Percentiles rank a stretch among this genome's conserved stretches.
phyloP scores from a whole-genome alignment of 1,140 invertebrate genomes.

The Chymomyza costata region DNA sequence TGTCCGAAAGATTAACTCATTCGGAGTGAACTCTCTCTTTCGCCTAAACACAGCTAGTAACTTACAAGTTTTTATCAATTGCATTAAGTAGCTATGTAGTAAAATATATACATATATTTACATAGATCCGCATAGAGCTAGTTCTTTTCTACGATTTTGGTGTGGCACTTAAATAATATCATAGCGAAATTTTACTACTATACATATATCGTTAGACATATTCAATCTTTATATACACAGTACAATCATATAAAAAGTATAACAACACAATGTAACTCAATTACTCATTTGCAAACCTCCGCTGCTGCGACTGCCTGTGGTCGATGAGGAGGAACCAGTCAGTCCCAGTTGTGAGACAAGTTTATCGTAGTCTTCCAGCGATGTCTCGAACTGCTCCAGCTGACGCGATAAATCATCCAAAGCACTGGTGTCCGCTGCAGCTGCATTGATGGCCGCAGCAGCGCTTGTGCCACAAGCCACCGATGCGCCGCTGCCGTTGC shows the following conservation, averaged over 20 bases:
- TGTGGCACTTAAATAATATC: conserved; percentile 18
- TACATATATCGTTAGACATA: conserved; percentile 18
- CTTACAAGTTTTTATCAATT: too few relatives aligned
- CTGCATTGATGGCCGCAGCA: conserved; percentile 26
- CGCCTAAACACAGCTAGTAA: too few relatives aligned
- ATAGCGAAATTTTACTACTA: conserved; percentile 31
- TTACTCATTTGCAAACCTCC: conserved; percentile 71
- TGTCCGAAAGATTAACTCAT: too few relatives aligned
- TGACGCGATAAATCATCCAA: conserved; percentile 83
- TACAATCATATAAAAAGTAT: too few relatives aligned
- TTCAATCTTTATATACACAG: conserved; percentile 20
- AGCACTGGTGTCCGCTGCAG: conserved; percentile 76
- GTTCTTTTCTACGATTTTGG: too few relatives aligned
- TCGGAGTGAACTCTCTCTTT: too few relatives aligned
- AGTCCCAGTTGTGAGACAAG: conserved; percentile 81
- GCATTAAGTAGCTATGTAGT: too few relatives aligned
- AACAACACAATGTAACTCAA: conserved; percentile 19
- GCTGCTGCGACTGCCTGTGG: conserved; percentile 68
- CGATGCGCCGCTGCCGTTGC: conserved; percentile 8
- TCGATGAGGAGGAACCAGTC: conserved; percentile 61
- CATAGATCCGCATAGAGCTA: too few relatives aligned
- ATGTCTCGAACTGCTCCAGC: conserved; percentile 84
- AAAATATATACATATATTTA: too few relatives aligned
- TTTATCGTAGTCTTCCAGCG: conserved; percentile 84
- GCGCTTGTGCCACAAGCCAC: conserved; percentile 17